Percentiles rank a stretch among this genome's conserved stretches.
Evolutionary conservation across 2,113 vertebrate genomes (phyloP).

Genomic region (Gallinago jamesoni): DNA sequence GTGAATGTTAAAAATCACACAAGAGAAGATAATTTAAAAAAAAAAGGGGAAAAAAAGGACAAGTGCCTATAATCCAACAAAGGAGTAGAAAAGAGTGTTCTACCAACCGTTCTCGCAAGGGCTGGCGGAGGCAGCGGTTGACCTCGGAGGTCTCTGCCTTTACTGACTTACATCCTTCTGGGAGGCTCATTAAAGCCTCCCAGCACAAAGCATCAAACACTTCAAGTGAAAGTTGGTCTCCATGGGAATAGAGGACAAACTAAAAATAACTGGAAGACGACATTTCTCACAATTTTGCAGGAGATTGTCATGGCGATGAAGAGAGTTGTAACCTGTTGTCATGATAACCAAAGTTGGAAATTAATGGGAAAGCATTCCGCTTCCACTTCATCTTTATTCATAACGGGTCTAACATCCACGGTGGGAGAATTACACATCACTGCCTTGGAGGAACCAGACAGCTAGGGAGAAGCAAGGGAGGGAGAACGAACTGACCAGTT

Average conservation of each 20-base stretch:
- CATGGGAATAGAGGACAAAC: conserved; percentile 60
- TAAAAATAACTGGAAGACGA: conserved; percentile 50
- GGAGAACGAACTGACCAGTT: neutral
- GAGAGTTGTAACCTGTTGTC: conserved; percentile 62
- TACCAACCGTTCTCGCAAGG: neutral
- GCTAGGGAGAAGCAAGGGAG: neutral
- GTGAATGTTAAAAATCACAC: neutral
- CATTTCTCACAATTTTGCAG: conserved; percentile 1
- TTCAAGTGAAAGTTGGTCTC: conserved; percentile 52
- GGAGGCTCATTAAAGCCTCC: conserved; percentile 28
- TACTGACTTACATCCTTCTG: neutral
- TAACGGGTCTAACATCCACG: neutral
- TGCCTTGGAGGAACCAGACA: neutral
- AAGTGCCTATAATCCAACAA: neutral
- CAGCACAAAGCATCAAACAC: conserved; percentile 34
- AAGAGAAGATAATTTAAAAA: neutral
- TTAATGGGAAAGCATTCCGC: conserved; percentile 3
- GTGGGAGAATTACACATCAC: neutral
- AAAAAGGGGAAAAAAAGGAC: neutral
- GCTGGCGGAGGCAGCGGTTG: neutral
- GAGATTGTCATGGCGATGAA: conserved; percentile 61
- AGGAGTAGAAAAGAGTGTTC: neutral
- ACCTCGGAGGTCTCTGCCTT: neutral
- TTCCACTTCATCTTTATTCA: conserved; percentile 31
- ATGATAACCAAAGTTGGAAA: conserved; percentile 48